Evolutionary conservation across 2,113 vertebrate genomes (phyloP).

Genomic region (Galbula dea): DNA sequence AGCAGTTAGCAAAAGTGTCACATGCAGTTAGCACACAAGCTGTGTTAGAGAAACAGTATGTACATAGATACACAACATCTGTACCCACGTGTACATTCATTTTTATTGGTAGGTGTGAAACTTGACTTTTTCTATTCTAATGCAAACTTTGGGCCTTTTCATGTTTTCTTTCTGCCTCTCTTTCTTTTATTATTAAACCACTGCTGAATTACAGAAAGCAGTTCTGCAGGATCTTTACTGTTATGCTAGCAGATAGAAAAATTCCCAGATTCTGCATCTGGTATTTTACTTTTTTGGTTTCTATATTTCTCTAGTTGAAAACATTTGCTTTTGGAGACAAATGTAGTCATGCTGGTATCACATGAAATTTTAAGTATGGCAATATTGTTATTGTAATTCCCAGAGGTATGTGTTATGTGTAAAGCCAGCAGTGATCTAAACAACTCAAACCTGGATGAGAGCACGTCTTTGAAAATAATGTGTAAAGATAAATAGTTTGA

Average conservation of each 20-base stretch:
- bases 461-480: neutral
- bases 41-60: neutral
- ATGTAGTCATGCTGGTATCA: neutral
- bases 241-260: neutral
- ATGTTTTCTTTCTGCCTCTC: neutral
- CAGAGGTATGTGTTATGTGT: neutral
- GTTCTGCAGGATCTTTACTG: neutral
- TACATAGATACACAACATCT: accelerated
- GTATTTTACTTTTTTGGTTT: neutral
- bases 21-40: neutral
- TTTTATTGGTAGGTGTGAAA: neutral
- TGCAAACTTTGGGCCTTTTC: neutral
- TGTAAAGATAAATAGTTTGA: neutral
- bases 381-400: conserved; percentile 33
- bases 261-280: neutral
- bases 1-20: neutral
- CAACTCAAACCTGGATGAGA: neutral
- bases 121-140: neutral
- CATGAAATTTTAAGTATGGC: conserved; percentile 18
- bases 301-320: neutral
- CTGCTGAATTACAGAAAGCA: neutral
- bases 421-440: conserved; percentile 25
- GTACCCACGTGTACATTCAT: neutral
- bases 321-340: conserved; percentile 15
- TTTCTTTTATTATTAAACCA: conserved; percentile 3